phyloP scores from a whole-genome alignment of 2,888 invertebrate genomes.

The Cylloceria caligata region DNA sequence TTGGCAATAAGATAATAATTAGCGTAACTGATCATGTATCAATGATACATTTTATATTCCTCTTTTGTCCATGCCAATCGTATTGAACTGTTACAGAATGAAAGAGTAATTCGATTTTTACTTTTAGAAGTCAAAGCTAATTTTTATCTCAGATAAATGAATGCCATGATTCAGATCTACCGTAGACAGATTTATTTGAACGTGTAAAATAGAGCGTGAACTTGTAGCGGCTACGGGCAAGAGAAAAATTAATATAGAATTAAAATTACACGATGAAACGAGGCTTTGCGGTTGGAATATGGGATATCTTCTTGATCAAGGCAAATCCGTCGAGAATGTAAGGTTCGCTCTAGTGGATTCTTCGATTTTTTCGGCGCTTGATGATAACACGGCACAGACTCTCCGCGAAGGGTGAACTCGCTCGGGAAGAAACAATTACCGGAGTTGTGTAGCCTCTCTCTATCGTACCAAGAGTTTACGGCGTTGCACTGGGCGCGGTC shows the following conservation, averaged over 20 bases:
- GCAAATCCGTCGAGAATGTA: slow-evolving; percentile 21
- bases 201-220: not conserved
- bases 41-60: too few relatives aligned
- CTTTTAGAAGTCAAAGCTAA: not conserved
- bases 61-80: too few relatives aligned
- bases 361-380: slow-evolving; percentile 31
- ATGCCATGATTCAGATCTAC: not conserved
- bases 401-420: not conserved
- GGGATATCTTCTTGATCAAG: slow-evolving; percentile 45
- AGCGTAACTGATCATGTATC: too few relatives aligned
- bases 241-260: not conserved
- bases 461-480: slow-evolving; percentile 24
- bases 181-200: not conserved
- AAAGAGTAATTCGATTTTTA: not conserved
- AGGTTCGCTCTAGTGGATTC: slow-evolving; percentile 26
- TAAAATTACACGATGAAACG: not conserved
- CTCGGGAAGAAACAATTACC: slow-evolving; percentile 70
- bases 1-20: too few relatives aligned
- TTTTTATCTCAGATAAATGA: not conserved
- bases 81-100: too few relatives aligned
- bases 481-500: slow-evolving; percentile 12
- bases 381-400: slow-evolving; percentile 4
- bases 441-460: slow-evolving; percentile 54
- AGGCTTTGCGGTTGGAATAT: slow-evolving; percentile 34
- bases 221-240: not conserved